Conservation (phyloP, 2,888 invertebrate genomes). For the Stomorhina lunata region DNA sequence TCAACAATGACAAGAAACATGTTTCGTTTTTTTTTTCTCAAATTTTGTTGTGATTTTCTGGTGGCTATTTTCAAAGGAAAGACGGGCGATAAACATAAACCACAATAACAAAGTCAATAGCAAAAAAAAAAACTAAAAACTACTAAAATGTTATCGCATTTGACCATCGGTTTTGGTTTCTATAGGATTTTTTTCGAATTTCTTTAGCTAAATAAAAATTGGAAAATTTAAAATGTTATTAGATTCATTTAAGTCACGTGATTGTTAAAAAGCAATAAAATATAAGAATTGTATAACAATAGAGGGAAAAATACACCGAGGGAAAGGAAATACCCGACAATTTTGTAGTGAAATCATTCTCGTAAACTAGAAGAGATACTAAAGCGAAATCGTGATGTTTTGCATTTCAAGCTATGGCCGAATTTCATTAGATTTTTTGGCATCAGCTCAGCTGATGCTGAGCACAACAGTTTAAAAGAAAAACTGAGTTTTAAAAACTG, state of each 20-base stretch:
- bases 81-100: neutral
- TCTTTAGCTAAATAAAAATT: neutral
- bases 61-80: neutral
- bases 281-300: neutral
- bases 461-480: too few relatives aligned
- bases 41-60: neutral
- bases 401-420: too few relatives aligned
- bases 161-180: slow-evolving; percentile 21
- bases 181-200: neutral
- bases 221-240: neutral
- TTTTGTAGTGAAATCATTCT: too few relatives aligned
- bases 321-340: too few relatives aligned
- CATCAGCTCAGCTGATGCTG: too few relatives aligned
- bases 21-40: slow-evolving; percentile 17
- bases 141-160: neutral
- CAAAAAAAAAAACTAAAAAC: neutral
- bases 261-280: neutral
- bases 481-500: too few relatives aligned
- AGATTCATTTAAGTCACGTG: slow-evolving; percentile 18
- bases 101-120: neutral
- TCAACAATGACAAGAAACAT: slow-evolving; percentile 53
- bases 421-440: too few relatives aligned
- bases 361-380: too few relatives aligned
- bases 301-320: too few relatives aligned
- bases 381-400: too few relatives aligned